A percentile compares a stretch with the other conserved stretches of the same genome.
Evolutionary conservation across 2,888 invertebrate species (phyloP).

Genomic region (Notodonta dromedarius): DNA sequence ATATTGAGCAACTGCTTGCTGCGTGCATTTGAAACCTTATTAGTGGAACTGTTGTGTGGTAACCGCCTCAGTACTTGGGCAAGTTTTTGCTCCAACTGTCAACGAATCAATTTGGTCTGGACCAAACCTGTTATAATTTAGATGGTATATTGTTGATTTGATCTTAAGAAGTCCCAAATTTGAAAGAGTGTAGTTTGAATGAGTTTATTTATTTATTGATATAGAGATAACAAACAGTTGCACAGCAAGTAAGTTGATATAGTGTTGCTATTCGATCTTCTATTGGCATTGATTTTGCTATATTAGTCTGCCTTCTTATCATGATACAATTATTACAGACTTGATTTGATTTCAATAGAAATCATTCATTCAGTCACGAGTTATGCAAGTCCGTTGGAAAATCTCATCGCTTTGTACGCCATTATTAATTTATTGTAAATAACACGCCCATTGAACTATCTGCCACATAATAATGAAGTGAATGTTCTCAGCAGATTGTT

Average conservation of each 20-base stretch:
- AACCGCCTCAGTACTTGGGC: slow-evolving; percentile 15
- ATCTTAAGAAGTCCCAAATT: too few relatives aligned
- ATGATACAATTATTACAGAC: too few relatives aligned
- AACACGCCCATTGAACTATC: neutral
- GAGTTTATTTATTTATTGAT: too few relatives aligned
- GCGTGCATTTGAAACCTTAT: slow-evolving; percentile 27
- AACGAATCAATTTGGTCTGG: slow-evolving; percentile 9
- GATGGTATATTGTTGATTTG: neutral
- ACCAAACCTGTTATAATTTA: slow-evolving; percentile 4
- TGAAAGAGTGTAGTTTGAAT: too few relatives aligned
- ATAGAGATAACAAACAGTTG: too few relatives aligned
- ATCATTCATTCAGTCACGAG: neutral
- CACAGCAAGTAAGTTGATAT: too few relatives aligned
- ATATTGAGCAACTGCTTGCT: slow-evolving; percentile 28
- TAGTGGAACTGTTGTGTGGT: slow-evolving; percentile 29
- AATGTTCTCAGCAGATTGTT: neutral
- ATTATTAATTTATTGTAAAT: too few relatives aligned
- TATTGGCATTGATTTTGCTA: too few relatives aligned
- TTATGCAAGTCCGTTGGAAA: neutral
- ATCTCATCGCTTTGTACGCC: neutral
- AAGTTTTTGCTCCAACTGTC: slow-evolving; percentile 15
- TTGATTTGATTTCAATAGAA: too few relatives aligned
- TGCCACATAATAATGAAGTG: neutral
- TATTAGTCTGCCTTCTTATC: too few relatives aligned
- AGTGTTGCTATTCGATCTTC: too few relatives aligned